Base-by-base conservation (phyloP, 2,888 invertebrate genomes). In the Helleia helle region DNA sequence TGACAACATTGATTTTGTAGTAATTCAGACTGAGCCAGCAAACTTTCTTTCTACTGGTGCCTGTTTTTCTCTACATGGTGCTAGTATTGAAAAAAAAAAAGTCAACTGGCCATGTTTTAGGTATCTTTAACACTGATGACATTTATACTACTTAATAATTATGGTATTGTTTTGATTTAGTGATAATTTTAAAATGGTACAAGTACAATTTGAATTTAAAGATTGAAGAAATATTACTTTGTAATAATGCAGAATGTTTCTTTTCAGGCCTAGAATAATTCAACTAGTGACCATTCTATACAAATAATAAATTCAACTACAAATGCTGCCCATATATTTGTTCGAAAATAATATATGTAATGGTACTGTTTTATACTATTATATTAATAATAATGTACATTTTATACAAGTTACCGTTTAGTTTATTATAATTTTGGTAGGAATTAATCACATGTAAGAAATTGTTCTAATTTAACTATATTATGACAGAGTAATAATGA, bases 371-470 rank as follows among this genome's bases (percentile, higher is more conserved):
- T 81, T 80, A 80, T 80, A 83, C 71, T 56, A 59, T 52, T 58
- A 59, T 54, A 54, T 57, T 53, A 50, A 54, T 46, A 48, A 54
- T 51, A 72, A 61, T 80, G 77, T 80, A 80, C 72, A 76, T 79
- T 81, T 81, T 83, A 81, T 80, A 84, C 80, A 73, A 83, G 83
- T 84, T 83, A 84, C 83, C 83, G 66, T 71, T 72, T 80, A 80
- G 76, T 72, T 61, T 80, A 76, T 77, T 74, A 63, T 34, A 18
- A 34, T 71, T 73, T 79, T 75, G 70, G 71, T 80, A 80, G 73
- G 64, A 69, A 65, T 65, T 71, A 74, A 72, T 73, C 69, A 72
- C 62, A 54, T 72, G 64, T 75, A 76, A 69, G 68, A 70, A 73
- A 74, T 70, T 77, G 71, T 79, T 79, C 73, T 77, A 76, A 80